Evolutionary conservation across 2,113 vertebrate genomes (phyloP), one percentile per base, ranked within the genome.

Genomic region (Oncorhynchus tshawytscha): DNA sequence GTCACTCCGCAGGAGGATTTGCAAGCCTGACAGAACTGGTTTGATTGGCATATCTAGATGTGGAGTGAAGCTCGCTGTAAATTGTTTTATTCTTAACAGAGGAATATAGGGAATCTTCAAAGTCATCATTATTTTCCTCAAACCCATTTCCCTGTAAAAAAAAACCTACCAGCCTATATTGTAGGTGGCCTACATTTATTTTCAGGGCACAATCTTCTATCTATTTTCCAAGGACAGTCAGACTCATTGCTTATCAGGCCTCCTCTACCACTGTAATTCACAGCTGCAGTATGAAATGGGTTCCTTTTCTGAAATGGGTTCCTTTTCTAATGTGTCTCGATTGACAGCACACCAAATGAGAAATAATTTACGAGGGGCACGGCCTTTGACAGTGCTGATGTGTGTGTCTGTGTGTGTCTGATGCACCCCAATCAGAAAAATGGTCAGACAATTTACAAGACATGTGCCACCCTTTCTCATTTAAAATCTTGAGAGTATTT

Each of bases 301-400:
- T 79, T 85, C 83, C 70, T 79, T 81, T 86, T 84, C 67, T 78
- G 78, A 87, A 81, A 80, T 78, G 51, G 83, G 69, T 79, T 85
- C 83, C 70, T 78, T 81, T 86, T 84, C 66, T 78, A 80, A 87
- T 76, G 73, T 69, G 68, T 82, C 75, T 83, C 86, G 87, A 89
- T 70, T 90, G 91, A 91, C 91, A 87, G 89, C 79, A 83, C 85
- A 83, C 81, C 86, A 89, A 90, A 92, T 91, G 87, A 91, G 85
- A 91, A 91, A 90, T 90, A 73, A 90, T 91, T 89, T 86, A 84
- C 79, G 85, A 83, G 76, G 88, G 88, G 81, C 77, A 82, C 71
- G 82, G 79, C n/a, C 25, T 60, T 73, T 31, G 77, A 78, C 59
- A 78, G 79, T 88, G 72, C 83, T 31, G 75, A 48, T 72, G 81